phyloP scores from a whole-genome alignment of 2,113 vertebrate species.

The Gallinago jamesoni region DNA sequence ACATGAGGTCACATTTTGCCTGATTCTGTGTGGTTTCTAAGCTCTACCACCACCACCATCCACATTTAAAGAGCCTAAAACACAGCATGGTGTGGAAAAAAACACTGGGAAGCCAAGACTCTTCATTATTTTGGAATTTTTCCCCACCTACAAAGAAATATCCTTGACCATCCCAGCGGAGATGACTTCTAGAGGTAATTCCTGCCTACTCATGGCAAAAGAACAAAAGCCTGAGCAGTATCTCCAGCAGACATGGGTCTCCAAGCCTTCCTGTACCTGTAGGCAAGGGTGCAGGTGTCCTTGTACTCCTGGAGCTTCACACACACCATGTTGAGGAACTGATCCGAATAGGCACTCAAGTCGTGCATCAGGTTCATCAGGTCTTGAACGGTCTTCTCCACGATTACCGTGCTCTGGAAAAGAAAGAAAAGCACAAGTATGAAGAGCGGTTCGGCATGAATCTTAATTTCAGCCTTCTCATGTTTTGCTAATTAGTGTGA shows the following conservation, averaged over 20 bases:
- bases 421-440: background rate
- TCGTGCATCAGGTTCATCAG: conserved; percentile 96
- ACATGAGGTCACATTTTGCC: background rate
- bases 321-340: conserved; percentile 98
- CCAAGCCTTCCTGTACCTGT: conserved; percentile 82
- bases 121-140: background rate
- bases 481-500: background rate
- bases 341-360: conserved; percentile 94
- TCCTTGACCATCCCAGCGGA: background rate
- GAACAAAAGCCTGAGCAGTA: accelerated
- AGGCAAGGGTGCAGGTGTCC: conserved; percentile 89
- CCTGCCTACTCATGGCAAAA: background rate
- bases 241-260: accelerated
- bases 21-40: accelerated
- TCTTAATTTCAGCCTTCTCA: background rate
- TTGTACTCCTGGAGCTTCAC: conserved; percentile 98
- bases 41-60: background rate
- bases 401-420: conserved; percentile 91
- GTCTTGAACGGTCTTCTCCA: conserved; percentile 98
- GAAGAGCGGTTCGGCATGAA: accelerated
- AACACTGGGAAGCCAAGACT: background rate
- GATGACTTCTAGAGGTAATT: background rate
- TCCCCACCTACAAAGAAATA: background rate
- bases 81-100: accelerated
- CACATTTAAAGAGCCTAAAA: background rate